Base-by-base conservation (phyloP, 2,888 invertebrate species). In the Catocala fraxini region DNA sequence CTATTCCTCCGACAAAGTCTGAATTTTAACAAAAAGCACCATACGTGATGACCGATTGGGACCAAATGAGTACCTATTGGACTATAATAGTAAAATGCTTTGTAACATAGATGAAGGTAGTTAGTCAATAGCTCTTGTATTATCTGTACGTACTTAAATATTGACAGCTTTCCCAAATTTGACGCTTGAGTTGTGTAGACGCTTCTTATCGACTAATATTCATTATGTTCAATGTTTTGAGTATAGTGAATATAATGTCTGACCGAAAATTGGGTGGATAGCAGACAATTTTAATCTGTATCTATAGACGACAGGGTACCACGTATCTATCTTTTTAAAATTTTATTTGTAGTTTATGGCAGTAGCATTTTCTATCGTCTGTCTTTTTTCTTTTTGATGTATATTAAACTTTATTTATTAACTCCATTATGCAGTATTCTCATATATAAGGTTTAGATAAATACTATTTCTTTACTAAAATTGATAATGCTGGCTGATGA, bases 81-180 rank as follows among this genome's bases (percentile, higher is more conserved):
- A 45, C 33, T 39, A 48, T 15, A 49, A 49, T 49, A 59, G 56
- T 60, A 34, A n/a, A 59, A 52, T 56, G 68, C 68, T 70, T 75
- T 35, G 55, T 63, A 45, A 45, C 33, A 51, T 69, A 73, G 55
- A 62, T 0, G 25, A 63, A 65, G 15, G 54, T 68, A 57, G 54
- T 42, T 64, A 68, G 61, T 52, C n/a, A 34, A 25, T 73, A 69
- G 55, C 61, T 70, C 62, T 39, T 60, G 49, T 74, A 59, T 54
- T 68, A 57, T 59, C 52, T 67, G 47, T 62, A 39, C 46, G 63
- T 72, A 64, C 75, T 67, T 73, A 71, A 49, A 68, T 49, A 25
- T 49, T 34, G 10, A 13, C 51, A 65, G 46, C 13, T 33, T 49
- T 15, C 5, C 7, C 15, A 25, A 34, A 46, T 46, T 15, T 35